These are phyloP conservation scores for Metacarcinus magister DNA, from an alignment of 2,888 invertebrate genomes.

Conservation along the genomic window DNA sequence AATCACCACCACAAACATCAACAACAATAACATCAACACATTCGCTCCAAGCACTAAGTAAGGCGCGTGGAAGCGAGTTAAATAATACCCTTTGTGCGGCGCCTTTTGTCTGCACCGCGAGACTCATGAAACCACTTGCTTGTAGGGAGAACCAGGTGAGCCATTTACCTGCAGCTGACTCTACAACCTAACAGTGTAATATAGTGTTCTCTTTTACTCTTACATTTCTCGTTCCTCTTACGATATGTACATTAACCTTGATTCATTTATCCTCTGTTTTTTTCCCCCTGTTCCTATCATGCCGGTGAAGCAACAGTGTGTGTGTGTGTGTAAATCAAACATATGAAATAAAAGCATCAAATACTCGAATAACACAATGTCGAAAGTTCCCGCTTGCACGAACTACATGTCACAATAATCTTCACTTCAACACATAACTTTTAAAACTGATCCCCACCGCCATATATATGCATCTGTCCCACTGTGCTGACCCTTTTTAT, in stretches of 20 bases:
- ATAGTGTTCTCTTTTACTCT: background rate
- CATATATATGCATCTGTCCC: background rate
- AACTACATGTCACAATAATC: background rate
- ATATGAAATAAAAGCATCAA: constrained; percentile 4
- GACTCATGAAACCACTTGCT: too few species aligned
- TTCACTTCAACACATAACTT: constrained; percentile 26
- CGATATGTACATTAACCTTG: too few species aligned
- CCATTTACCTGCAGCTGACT: too few species aligned
- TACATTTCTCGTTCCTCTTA: background rate
- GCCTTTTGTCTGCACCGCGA: too few species aligned
- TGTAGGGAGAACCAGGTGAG: too few species aligned
- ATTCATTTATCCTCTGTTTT: background rate
- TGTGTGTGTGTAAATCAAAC: too few species aligned
- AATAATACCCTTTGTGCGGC: too few species aligned
- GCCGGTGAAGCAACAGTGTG: background rate
- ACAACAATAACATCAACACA: too few species aligned
- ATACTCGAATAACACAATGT: background rate
- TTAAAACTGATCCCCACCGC: background rate
- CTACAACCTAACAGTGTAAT: background rate
- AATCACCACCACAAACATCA: too few species aligned
- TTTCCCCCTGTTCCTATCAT: background rate
- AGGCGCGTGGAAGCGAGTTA: too few species aligned
- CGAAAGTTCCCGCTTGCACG: background rate
- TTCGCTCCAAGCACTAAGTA: too few species aligned
- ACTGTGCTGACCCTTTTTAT: background rate